These are phyloP conservation scores for Cnemophilus loriae DNA, from an alignment of 2,113 vertebrate species.

Conservation along the genomic window DNA sequence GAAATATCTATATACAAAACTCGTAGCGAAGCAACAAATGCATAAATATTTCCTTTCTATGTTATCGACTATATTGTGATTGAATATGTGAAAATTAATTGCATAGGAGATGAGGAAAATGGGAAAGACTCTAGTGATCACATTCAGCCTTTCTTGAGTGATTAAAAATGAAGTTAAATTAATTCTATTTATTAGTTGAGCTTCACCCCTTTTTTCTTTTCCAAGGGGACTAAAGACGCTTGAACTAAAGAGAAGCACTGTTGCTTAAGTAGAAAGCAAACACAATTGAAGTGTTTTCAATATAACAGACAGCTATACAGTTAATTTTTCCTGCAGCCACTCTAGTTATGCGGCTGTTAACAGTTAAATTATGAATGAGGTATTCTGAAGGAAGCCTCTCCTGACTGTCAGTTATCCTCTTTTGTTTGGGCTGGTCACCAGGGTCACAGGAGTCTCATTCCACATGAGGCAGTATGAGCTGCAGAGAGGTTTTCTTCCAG, in stretches of 20 bases:
- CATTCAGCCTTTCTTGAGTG: conserved; percentile 8
- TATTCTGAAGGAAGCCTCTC: background rate
- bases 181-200: conserved; percentile 42
- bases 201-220: background rate
- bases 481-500: background rate
- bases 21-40: background rate
- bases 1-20: background rate
- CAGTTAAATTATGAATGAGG: conserved; percentile 64
- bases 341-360: conserved; percentile 44
- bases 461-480: background rate
- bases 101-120: background rate
- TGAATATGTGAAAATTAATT: conserved; percentile 38
- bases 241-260: background rate
- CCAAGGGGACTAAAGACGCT: background rate
- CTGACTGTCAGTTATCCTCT: background rate
- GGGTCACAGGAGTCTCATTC: background rate
- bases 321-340: background rate
- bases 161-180: conserved; percentile 9
- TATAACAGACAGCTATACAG: background rate
- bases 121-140: conserved; percentile 22
- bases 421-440: background rate
- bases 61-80: background rate
- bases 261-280: background rate
- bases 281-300: background rate
- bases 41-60: background rate